These are phyloP conservation scores for Sialia sialis DNA, from an alignment of 2,113 vertebrate species.

Conservation along the genomic window DNA sequence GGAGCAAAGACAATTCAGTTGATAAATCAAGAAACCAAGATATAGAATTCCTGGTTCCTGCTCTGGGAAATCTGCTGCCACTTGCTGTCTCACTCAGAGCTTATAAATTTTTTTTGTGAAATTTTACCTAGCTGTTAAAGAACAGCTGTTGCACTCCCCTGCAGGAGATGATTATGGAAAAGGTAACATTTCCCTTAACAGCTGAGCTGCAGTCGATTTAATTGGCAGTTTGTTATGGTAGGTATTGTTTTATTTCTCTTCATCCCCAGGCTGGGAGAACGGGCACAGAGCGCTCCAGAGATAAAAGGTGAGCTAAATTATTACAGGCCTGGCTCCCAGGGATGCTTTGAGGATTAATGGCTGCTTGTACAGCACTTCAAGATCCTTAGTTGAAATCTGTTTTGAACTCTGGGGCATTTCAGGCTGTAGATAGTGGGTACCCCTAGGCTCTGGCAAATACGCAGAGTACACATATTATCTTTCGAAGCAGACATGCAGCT, in stretches of 20 bases:
- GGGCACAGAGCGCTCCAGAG: neutral
- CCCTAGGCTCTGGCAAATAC: neutral
- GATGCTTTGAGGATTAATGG: conserved; percentile 18
- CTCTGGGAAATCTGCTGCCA: neutral
- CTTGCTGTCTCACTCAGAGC: neutral
- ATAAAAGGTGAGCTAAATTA: neutral
- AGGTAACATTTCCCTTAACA: neutral
- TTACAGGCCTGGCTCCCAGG: neutral
- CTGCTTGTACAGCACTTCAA: neutral
- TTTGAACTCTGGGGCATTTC: neutral
- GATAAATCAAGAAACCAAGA: neutral
- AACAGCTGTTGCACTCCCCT: neutral
- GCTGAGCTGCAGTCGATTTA: neutral
- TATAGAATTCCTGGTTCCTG: neutral
- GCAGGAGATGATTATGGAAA: conserved; percentile 4
- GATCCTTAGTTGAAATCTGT: neutral
- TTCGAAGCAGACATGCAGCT: neutral
- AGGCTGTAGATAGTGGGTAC: neutral
- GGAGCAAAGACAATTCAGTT: neutral
- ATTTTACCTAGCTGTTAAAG: neutral
- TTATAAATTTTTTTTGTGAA: neutral
- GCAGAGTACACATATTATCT: neutral
- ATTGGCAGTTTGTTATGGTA: conserved; percentile 17
- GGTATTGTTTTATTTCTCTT: conserved; percentile 19
- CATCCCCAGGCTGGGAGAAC: neutral